A percentile compares a stretch with the other conserved stretches of the same genome.
Conservation (phyloP, 2,888 invertebrate species). For the Uropetala carovei region DNA sequence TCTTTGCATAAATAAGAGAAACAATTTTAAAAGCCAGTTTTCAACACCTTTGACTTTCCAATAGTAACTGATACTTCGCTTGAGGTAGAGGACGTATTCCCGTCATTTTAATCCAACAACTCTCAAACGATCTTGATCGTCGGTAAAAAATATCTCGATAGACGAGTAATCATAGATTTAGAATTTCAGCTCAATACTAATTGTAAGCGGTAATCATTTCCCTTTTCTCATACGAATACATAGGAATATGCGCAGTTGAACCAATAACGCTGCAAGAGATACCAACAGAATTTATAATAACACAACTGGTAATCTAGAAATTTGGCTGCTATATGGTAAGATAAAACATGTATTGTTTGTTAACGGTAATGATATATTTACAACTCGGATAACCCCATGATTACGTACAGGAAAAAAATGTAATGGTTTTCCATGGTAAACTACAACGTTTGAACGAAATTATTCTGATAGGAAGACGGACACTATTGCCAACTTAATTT, state of each 20-base stretch:
- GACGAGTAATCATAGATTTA: neutral
- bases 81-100: conserved; percentile 67
- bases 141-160: neutral
- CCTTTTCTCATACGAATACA: conserved; percentile 13
- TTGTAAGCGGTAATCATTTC: neutral
- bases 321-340: too few relatives aligned
- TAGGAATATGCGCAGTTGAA: conserved; percentile 22
- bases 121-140: neutral
- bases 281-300: neutral
- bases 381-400: too few relatives aligned
- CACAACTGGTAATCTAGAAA: too few relatives aligned
- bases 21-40: neutral
- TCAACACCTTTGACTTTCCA: conserved; percentile 67
- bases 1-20: neutral
- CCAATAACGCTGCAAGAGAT: neutral
- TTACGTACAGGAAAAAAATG: too few relatives aligned
- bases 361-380: too few relatives aligned
- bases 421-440: too few relatives aligned
- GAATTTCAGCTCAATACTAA: conserved; percentile 36
- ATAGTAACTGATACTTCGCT: conserved; percentile 68
- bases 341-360: too few relatives aligned
- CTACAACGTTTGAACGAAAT: too few relatives aligned
- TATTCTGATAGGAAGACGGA: too few relatives aligned
- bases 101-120: conserved; percentile 58
- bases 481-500: too few relatives aligned